These are phyloP conservation scores for Pissodes strobi DNA, from an alignment of 1,140 invertebrate species.

Conservation along the genomic window DNA sequence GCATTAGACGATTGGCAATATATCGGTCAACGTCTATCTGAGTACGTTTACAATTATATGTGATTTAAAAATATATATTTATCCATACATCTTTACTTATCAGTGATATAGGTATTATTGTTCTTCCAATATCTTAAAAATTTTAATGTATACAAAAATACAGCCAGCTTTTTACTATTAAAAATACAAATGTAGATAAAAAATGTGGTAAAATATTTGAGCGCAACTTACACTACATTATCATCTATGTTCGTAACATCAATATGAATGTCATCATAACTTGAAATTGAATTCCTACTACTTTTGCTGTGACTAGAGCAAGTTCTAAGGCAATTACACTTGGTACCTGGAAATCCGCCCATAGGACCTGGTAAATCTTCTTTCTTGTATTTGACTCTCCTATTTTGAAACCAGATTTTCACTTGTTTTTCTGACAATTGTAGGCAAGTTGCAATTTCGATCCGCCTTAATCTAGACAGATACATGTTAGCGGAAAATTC, in stretches of 20 bases:
- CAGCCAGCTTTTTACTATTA: too few species aligned
- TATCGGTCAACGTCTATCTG: too few species aligned
- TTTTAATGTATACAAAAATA: too few species aligned
- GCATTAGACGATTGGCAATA: too few species aligned
- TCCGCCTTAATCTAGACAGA: slow-evolving; percentile 82
- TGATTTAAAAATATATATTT: too few species aligned
- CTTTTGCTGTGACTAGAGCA: slow-evolving; percentile 37
- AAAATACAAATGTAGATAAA: too few species aligned
- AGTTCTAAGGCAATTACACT: slow-evolving; percentile 47
- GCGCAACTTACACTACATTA: too few species aligned
- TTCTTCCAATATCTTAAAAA: too few species aligned
- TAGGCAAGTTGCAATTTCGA: slow-evolving; percentile 89
- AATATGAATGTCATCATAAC: slow-evolving; percentile 49
- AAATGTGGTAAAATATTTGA: too few species aligned
- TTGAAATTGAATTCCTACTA: slow-evolving; percentile 39
- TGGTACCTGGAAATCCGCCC: slow-evolving; percentile 10
- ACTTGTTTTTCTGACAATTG: slow-evolving; percentile 92
- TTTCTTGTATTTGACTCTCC: slow-evolving; percentile 90
- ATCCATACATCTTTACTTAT: too few species aligned
- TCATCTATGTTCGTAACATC: slow-evolving; percentile 50
- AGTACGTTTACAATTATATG: too few species aligned
- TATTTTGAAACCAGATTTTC: slow-evolving; percentile 94
- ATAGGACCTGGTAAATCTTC: slow-evolving; percentile 61
- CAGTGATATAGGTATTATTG: too few species aligned
- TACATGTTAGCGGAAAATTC: slow-evolving; percentile 92